These are phyloP conservation scores for Lepeophtheirus nordmannii DNA, from an alignment of 2,888 invertebrate genomes.

Conservation along the genomic window DNA sequence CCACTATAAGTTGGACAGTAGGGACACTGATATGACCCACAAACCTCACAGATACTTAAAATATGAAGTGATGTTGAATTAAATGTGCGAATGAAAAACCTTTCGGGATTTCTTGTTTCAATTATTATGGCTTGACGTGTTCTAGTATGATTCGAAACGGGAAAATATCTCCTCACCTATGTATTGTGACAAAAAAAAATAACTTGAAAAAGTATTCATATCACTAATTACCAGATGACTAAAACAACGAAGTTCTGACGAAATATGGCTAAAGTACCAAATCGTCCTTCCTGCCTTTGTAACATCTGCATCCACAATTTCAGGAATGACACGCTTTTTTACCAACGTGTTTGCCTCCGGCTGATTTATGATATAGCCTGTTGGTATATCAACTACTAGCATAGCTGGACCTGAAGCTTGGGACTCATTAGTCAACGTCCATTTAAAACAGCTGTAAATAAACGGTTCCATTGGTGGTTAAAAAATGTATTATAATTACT, in stretches of 20 bases:
- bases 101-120: constrained; percentile 33
- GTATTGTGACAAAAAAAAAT: neutral
- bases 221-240: constrained; percentile 4
- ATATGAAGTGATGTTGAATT: constrained; percentile 33
- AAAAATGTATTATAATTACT: neutral
- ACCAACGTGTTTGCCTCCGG: constrained; percentile 35
- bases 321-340: constrained; percentile 10
- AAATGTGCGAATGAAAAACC: constrained; percentile 30
- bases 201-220: neutral
- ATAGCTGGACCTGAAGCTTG: constrained; percentile 35
- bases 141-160: constrained; percentile 41
- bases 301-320: constrained; percentile 21
- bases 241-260: constrained; percentile 11
- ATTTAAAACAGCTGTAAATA: constrained; percentile 30
- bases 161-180: constrained; percentile 12
- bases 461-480: no score
- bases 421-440: constrained; percentile 33
- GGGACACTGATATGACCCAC: constrained; percentile 40
- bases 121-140: constrained; percentile 40
- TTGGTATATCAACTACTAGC: constrained; percentile 37
- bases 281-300: constrained; percentile 18
- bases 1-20: constrained; percentile 35
- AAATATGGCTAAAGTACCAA: constrained; percentile 22
- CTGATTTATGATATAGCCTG: constrained; percentile 38
- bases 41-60: constrained; percentile 39